Evolutionary conservation across 2,888 invertebrate species (phyloP).

Genomic region (Drosophila paranaensis): DNA sequence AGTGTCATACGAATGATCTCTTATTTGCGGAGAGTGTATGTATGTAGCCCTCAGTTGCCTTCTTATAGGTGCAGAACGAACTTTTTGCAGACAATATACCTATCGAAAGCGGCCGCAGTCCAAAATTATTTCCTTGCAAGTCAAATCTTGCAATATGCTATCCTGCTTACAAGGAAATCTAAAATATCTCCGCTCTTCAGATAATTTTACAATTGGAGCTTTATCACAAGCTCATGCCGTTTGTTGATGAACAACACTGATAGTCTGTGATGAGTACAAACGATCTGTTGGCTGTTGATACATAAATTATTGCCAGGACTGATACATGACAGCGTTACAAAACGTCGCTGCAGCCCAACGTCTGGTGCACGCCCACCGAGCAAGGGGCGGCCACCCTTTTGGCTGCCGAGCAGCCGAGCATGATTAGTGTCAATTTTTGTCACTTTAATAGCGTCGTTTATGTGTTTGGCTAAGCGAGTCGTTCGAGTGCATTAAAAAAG

Average conservation of each 20-base stretch:
- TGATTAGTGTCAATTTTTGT: slow-evolving; percentile 80
- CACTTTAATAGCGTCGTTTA: slow-evolving; percentile 74
- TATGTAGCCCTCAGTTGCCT: background rate
- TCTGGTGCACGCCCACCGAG: slow-evolving; percentile 11
- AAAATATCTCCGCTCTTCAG: background rate
- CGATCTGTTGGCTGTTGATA: slow-evolving; percentile 47
- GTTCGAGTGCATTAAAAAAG: slow-evolving; percentile 69
- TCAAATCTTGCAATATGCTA: background rate
- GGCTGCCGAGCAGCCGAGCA: slow-evolving; percentile 58
- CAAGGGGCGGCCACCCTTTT: slow-evolving; percentile 68
- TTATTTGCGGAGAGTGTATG: background rate
- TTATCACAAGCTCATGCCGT: too few species aligned
- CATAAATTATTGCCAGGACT: slow-evolving; percentile 65
- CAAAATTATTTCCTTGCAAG: too few species aligned
- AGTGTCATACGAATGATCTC: background rate
- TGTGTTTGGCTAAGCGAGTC: slow-evolving; percentile 48
- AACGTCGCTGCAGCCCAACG: slow-evolving; percentile 39
- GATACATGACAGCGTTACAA: slow-evolving; percentile 72
- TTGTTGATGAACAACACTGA: background rate
- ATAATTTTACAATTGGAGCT: background rate
- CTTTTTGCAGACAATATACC: background rate
- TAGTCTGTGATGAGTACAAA: slow-evolving; percentile 15
- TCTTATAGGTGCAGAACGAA: background rate
- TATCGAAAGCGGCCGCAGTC: too few species aligned
- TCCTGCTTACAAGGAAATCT: background rate